Evolutionary conservation across 2,797 vertebrate species (phyloP).

Genomic region (Fistularia tabacaria): DNA sequence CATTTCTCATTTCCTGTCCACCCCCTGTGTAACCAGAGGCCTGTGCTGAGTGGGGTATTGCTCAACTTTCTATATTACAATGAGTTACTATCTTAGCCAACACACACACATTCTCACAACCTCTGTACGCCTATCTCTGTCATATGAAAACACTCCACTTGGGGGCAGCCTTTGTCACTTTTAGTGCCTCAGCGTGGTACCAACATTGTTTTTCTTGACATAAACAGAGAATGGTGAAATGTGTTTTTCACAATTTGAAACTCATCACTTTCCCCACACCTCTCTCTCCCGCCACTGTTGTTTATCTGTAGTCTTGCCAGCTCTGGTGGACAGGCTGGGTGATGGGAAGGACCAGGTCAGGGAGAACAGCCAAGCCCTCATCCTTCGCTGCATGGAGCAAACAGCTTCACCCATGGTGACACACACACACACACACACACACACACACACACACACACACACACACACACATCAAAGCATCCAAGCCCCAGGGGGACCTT

Average conservation of each 20-base stretch:
- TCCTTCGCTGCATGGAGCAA: slow-evolving; percentile 88
- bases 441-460: neutral
- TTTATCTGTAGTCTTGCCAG: slow-evolving; percentile 78
- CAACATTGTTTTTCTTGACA: too few relatives aligned
- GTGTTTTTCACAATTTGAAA: slow-evolving; percentile 6
- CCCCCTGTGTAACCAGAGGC: too few relatives aligned
- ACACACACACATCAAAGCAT: neutral
- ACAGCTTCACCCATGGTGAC: slow-evolving; percentile 87
- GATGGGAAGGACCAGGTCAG: slow-evolving; percentile 96
- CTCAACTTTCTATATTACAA: too few relatives aligned
- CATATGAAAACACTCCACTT: slow-evolving; percentile 30
- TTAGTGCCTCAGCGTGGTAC: slow-evolving; percentile 7
- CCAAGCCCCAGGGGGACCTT: neutral
- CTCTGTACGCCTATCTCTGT: neutral
- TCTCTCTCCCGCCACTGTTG: neutral
- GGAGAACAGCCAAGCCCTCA: slow-evolving; percentile 89
- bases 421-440: slow-evolving; percentile 6
- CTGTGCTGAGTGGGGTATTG: neutral
- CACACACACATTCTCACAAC: neutral
- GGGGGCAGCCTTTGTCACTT: slow-evolving; percentile 41
- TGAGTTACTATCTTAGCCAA: neutral
- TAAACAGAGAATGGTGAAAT: too few relatives aligned
- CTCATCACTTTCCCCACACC: neutral
- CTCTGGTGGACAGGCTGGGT: slow-evolving; percentile 91
- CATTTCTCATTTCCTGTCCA: slow-evolving; percentile 45